These are phyloP conservation scores for Limosa lapponica DNA, from an alignment of 2,797 vertebrate species.

Conservation along the genomic window DNA sequence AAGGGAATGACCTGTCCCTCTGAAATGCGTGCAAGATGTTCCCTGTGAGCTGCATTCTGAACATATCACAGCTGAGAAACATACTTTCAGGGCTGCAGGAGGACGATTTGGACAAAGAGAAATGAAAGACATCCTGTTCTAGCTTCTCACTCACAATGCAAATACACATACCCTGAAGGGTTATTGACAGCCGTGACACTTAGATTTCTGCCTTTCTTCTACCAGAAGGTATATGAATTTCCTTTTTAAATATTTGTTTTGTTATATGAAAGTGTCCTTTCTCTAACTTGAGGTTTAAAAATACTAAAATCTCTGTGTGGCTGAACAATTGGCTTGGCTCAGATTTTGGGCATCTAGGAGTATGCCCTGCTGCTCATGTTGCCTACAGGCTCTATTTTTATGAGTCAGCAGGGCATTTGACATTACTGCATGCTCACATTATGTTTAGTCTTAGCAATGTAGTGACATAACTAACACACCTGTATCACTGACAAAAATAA, in stretches of 20 bases:
- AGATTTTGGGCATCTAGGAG: neutral
- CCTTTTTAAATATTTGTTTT: neutral
- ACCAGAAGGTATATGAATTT: neutral
- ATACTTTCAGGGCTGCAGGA: neutral
- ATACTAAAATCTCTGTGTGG: neutral
- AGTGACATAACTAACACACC: neutral
- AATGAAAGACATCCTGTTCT: neutral
- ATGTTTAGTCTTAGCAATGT: neutral
- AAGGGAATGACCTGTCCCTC: constrained; percentile 11
- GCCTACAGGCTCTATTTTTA: neutral
- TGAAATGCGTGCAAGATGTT: constrained; percentile 31
- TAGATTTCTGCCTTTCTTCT: neutral
- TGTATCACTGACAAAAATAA: neutral
- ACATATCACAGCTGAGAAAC: constrained; percentile 30
- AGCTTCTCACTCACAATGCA: neutral
- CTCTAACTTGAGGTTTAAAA: neutral
- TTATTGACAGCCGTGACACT: fast-evolving
- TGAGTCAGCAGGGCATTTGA: neutral
- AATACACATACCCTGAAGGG: neutral
- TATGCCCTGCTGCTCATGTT: neutral
- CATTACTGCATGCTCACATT: neutral
- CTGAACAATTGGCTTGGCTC: neutral
- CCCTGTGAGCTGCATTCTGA: constrained; percentile 30
- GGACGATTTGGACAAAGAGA: neutral
- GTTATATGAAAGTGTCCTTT: neutral